Base-by-base conservation (phyloP, 2,797 vertebrate genomes). In the Phoebastria nigripes region DNA sequence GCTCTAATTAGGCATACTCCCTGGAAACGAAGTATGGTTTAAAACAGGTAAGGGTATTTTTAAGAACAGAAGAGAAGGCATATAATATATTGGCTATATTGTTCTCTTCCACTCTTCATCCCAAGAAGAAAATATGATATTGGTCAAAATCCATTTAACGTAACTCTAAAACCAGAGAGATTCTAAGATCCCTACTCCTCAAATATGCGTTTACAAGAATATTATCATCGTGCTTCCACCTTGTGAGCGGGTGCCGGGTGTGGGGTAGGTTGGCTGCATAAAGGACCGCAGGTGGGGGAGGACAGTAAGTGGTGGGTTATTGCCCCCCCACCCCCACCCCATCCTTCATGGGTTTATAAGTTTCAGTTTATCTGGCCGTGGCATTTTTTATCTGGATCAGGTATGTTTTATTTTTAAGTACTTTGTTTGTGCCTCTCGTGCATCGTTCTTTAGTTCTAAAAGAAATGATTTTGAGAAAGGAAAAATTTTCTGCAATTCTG, bases 341-440 rank as follows among this genome's bases (percentile, higher is more conserved):
- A 19, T 18, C 44, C 44, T 44, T 19, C 18, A 3, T 5, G 5
- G 7, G 2, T 26, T 77, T 18, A 1, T 9, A 8, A 35, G 3
- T 35, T 80, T 46, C 18, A 18, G 3, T 67, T 56, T 66, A 8
- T 29, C 35, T 42, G 28, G 6, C 19, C 11, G 3, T 17, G 5
- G 25, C 5, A 21, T 9, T 72, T 76, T 73, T 72, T 16, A 12
- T 61, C 24, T 76, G 37, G 11, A 69, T 59, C 14, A 15, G 6
- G 1, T 8, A 19, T 19, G 7, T 26, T 77, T 54, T 42, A 4
- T 18, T 88, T 82, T 82, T 26, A 58, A 51, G 19, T 46, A 15
- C 31, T 21, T 26, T 7, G 3, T 65, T 83, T 22, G 10, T 41
- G 42, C 19, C 3, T 89, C 14, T 76, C 10, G 4, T 58, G 5